phyloP scores from a whole-genome alignment of 2,888 invertebrate species.

The Hemithea aestivaria region DNA sequence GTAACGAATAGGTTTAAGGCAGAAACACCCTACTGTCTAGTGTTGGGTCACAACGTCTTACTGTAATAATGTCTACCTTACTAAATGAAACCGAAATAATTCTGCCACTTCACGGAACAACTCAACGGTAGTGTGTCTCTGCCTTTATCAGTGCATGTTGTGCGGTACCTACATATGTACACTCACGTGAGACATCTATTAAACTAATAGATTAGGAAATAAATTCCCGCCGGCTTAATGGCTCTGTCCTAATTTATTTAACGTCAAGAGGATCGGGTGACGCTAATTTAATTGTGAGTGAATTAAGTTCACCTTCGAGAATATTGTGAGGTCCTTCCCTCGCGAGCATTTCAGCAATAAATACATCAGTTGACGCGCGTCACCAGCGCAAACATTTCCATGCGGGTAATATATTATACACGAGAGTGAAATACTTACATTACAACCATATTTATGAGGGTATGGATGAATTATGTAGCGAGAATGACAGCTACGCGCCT shows the following conservation, averaged over 20 bases:
- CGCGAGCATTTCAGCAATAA: constrained; percentile 44
- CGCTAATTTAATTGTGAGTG: constrained; percentile 64
- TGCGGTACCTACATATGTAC: constrained; percentile 18
- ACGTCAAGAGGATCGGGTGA: constrained; percentile 57
- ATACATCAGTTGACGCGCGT: constrained; percentile 52
- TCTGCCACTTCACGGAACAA: no score
- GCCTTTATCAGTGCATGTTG: no score
- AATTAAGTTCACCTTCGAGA: constrained; percentile 60
- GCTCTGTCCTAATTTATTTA: constrained; percentile 62
- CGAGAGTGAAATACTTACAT: constrained; percentile 55
- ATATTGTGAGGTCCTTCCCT: constrained; percentile 43
- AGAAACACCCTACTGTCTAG: no score
- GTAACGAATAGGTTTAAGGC: no score
- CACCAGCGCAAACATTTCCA: constrained; percentile 44
- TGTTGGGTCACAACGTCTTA: no score
- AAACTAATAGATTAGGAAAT: constrained; percentile 55
- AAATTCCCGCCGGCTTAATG: constrained; percentile 55
- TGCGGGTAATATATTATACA: constrained; percentile 49
- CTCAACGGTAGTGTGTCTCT: no score
- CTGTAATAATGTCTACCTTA: no score
- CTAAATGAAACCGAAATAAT: no score
- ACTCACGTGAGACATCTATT: constrained; percentile 33
- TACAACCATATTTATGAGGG: constrained; percentile 50
- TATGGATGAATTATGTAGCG: constrained; percentile 21
- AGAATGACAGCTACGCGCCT: constrained; percentile 17